Evolutionary conservation across 2,888 invertebrate genomes (phyloP).

Genomic region (Xestia xanthographa): DNA sequence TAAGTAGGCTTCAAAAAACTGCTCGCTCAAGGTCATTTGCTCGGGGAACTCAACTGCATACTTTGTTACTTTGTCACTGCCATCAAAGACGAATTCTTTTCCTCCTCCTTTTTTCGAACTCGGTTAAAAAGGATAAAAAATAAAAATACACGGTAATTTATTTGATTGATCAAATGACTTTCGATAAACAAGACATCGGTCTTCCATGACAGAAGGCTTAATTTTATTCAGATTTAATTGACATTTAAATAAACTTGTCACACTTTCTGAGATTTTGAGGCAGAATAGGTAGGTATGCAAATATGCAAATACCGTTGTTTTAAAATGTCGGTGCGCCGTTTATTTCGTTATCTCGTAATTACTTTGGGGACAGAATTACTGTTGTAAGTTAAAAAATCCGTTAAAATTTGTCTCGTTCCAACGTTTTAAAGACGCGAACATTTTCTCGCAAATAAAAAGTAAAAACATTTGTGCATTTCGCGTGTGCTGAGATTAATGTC

Average conservation of each 20-base stretch:
- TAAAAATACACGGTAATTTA: neutral
- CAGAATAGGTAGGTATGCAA: too few relatives aligned
- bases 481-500: conserved; percentile 60
- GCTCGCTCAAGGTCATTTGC: too few relatives aligned
- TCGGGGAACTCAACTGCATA: neutral
- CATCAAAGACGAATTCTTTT: neutral
- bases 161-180: conserved; percentile 7
- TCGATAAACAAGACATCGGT: conserved; percentile 7
- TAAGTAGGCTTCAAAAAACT: too few relatives aligned
- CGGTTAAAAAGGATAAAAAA: neutral
- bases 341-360: conserved; percentile 53
- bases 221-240: conserved; percentile 34
- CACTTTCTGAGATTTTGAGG: conserved; percentile 23
- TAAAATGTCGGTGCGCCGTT: conserved; percentile 44
- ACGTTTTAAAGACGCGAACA: conserved; percentile 51
- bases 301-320: conserved; percentile 55
- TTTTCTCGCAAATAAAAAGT: conserved; percentile 50
- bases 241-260: conserved; percentile 54
- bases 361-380: conserved; percentile 46
- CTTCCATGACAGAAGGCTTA: conserved; percentile 26
- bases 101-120: neutral
- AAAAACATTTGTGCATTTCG: conserved; percentile 58
- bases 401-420: conserved; percentile 58
- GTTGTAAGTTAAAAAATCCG: conserved; percentile 50
- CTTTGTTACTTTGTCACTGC: neutral